Evolutionary conservation across 2,888 invertebrate genomes (phyloP).

Genomic region (Ochlodes sylvanus): DNA sequence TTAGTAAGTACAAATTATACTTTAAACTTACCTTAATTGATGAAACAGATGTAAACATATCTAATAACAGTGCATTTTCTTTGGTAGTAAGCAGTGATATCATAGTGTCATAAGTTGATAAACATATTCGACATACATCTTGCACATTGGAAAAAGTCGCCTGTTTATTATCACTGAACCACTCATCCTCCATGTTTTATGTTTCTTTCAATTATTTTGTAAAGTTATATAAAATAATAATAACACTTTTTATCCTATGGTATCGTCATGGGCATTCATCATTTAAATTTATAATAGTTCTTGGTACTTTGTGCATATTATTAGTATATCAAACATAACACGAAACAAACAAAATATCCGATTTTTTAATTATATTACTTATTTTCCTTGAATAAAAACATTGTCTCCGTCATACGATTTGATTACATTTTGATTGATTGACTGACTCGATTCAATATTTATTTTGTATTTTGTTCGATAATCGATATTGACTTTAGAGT

Average conservation of each 20-base stretch:
- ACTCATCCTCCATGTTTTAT: not conserved
- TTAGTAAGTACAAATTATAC: no score
- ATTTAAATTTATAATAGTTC: no score
- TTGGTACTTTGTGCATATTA: no score
- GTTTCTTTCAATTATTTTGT: not conserved
- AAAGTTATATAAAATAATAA: not conserved
- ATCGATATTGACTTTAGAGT: no score
- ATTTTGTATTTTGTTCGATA: no score
- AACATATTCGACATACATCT: constrained; percentile 78
- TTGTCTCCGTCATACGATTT: no score
- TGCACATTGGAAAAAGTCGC: constrained; percentile 31
- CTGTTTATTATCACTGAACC: not conserved
- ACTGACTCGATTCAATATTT: no score
- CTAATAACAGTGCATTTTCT: constrained; percentile 56
- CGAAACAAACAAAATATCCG: no score
- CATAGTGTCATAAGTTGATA: constrained; percentile 61
- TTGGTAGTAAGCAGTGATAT: constrained; percentile 60
- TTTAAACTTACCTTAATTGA: constrained; percentile 61
- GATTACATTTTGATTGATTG: no score
- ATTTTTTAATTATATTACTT: no score
- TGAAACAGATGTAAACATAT: constrained; percentile 67
- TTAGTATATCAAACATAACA: no score
- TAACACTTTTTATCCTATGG: not conserved
- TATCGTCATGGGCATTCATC: not conserved
- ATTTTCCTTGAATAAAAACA: no score